A percentile compares a stretch with the other conserved stretches of the same genome.
Evolutionary conservation across 1,140 invertebrate genomes (phyloP).

Genomic region (Zeugodacus cucurbitae): DNA sequence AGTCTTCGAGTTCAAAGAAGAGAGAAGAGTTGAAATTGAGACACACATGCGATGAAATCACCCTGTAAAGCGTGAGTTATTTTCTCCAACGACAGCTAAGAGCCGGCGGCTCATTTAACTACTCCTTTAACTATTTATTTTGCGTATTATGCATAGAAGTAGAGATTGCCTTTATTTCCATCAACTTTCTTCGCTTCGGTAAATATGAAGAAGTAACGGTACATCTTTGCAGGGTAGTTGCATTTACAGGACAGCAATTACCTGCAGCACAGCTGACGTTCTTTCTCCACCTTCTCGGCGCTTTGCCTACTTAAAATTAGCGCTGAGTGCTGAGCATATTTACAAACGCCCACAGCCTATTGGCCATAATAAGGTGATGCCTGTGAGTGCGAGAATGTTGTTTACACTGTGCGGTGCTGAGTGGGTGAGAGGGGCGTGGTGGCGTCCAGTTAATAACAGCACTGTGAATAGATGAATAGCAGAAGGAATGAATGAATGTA

Average conservation of each 20-base stretch:
- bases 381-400: background rate
- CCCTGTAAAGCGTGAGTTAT: background rate
- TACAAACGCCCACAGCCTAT: conserved; percentile 24
- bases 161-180: background rate
- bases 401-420: background rate
- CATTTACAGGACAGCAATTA: background rate
- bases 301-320: conserved; percentile 25
- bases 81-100: background rate
- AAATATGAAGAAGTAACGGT: background rate
- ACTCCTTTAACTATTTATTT: background rate
- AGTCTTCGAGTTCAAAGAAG: too few species aligned
- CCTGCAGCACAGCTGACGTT: background rate
- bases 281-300: background rate
- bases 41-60: background rate
- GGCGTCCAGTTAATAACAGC: background rate
- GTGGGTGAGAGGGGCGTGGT: background rate
- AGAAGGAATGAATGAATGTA: background rate
- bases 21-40: too few species aligned
- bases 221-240: too few species aligned
- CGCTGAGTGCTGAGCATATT: conserved; percentile 1
- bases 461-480: conserved; percentile 2
- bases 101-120: conserved; percentile 6
- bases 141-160: conserved; percentile 16
- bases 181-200: background rate
- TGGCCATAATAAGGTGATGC: conserved; percentile 33